Conservation (phyloP, 2,797 vertebrate genomes). For the Hyperoplus lanceolatus region DNA sequence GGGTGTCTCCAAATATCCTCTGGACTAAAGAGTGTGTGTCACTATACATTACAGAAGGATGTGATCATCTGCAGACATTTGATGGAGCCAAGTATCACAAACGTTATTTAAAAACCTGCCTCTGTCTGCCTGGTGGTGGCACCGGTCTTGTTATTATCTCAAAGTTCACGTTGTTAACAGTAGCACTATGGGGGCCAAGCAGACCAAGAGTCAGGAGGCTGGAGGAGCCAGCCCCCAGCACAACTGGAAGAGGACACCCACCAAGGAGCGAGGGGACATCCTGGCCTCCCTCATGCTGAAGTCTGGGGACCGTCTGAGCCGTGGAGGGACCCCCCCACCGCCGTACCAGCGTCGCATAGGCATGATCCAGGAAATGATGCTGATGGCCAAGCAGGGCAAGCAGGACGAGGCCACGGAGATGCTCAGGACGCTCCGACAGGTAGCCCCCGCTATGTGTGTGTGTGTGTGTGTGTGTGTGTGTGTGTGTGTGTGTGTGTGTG, state of each 20-base stretch:
- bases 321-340: conserved; percentile 89
- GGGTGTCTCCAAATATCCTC: no score
- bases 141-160: conserved; percentile 36
- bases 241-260: conserved; percentile 85
- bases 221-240: conserved; percentile 87
- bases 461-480: conserved; percentile 19
- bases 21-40: no score
- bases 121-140: conserved; percentile 40
- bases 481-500: not conserved
- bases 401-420: conserved; percentile 94
- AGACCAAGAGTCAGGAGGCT: conserved; percentile 89
- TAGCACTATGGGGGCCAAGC: conserved; percentile 91
- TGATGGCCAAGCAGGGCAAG: conserved; percentile 92
- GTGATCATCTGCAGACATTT: conserved; percentile 50
- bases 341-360: conserved; percentile 95
- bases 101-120: conserved; percentile 16
- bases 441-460: conserved; percentile 56
- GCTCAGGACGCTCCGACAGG: conserved; percentile 95
- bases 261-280: conserved; percentile 90
- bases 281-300: conserved; percentile 91
- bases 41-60: conserved; percentile 18
- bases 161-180: conserved; percentile 38
- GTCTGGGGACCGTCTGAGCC: conserved; percentile 90
- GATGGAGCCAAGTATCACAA: conserved; percentile 27
- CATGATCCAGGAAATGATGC: conserved; percentile 98